These are phyloP conservation scores for Antennarius maculatus DNA, from an alignment of 2,797 vertebrate species.

Conservation along the genomic window DNA sequence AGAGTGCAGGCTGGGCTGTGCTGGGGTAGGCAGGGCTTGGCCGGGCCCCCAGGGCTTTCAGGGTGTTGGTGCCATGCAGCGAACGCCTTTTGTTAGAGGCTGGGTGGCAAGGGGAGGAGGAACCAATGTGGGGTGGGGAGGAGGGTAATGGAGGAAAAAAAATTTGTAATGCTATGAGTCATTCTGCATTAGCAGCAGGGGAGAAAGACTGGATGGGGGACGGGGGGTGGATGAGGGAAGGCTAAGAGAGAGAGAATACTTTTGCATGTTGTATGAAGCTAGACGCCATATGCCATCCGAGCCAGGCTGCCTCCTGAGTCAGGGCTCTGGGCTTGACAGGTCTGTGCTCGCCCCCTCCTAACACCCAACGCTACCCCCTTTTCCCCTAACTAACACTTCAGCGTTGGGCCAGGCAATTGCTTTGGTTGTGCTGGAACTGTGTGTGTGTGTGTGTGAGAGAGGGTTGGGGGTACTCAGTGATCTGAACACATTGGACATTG, in stretches of 20 bases:
- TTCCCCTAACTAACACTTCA: slow-evolving; percentile 74
- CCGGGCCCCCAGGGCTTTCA: slow-evolving; percentile 78
- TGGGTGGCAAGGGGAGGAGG: slow-evolving; percentile 76
- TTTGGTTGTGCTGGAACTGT: slow-evolving; percentile 71
- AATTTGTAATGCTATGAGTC: slow-evolving; percentile 98
- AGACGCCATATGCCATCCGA: slow-evolving; percentile 99
- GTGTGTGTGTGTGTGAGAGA: slow-evolving; percentile 18
- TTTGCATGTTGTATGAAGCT: slow-evolving; percentile 99
- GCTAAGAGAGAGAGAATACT: slow-evolving; percentile 84
- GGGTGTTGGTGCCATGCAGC: slow-evolving; percentile 81
- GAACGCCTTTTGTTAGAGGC: slow-evolving; percentile 90
- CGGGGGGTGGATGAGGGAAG: slow-evolving; percentile 44
- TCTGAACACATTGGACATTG: slow-evolving; percentile 95
- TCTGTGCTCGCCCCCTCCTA: slow-evolving; percentile 75
- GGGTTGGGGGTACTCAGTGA: slow-evolving; percentile 83
- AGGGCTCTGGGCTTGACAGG: slow-evolving; percentile 88
- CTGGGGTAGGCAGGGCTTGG: slow-evolving; percentile 64
- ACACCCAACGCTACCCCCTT: slow-evolving; percentile 53
- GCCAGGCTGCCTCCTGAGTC: slow-evolving; percentile 87
- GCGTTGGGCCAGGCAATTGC: slow-evolving; percentile 86
- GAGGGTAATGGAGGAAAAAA: slow-evolving; percentile 20
- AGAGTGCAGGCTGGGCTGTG: slow-evolving; percentile 62
- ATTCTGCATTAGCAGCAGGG: slow-evolving; percentile 91
- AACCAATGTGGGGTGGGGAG: slow-evolving; percentile 61
- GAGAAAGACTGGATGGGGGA: slow-evolving; percentile 60